Percentiles rank a stretch among this genome's conserved stretches.
These are phyloP conservation scores for Anomalospiza imberbis DNA, from an alignment of 2,797 vertebrate species.

Conservation along the genomic window DNA sequence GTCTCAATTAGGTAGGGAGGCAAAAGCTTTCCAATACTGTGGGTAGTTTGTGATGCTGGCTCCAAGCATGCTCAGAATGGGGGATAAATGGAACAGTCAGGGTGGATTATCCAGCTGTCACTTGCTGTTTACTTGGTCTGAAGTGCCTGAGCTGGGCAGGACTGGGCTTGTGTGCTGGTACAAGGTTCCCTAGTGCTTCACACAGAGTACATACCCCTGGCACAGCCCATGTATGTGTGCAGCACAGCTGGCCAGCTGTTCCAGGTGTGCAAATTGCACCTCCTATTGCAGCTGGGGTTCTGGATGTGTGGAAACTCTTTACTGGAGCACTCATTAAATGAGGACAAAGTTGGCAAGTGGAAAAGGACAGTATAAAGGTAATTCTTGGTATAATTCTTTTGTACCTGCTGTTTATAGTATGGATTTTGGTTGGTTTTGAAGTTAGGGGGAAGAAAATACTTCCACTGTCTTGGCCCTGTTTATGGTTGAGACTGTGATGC, in stretches of 20 bases:
- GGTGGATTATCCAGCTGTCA: background rate
- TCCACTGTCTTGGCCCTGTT: background rate
- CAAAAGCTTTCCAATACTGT: background rate
- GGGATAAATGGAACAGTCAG: background rate
- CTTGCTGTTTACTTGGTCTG: background rate
- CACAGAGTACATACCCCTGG: background rate
- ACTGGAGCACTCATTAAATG: background rate
- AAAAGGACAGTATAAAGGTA: background rate
- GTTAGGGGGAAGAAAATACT: background rate
- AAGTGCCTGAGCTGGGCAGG: background rate
- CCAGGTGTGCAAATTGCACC: background rate
- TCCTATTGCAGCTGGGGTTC: background rate
- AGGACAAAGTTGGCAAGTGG: background rate
- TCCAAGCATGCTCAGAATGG: background rate
- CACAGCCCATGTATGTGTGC: too few relatives aligned
- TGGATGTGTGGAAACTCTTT: background rate
- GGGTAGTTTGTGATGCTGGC: background rate
- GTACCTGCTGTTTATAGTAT: fast-evolving
- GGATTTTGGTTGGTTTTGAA: background rate
- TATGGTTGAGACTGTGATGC: background rate
- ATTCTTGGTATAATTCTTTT: background rate
- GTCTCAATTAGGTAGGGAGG: background rate
- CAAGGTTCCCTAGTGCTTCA: background rate
- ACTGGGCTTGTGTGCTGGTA: background rate
- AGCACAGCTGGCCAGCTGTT: background rate